These are phyloP conservation scores for Sphaeridia pumilis DNA, from an alignment of 2,888 invertebrate genomes.

Conservation along the genomic window DNA sequence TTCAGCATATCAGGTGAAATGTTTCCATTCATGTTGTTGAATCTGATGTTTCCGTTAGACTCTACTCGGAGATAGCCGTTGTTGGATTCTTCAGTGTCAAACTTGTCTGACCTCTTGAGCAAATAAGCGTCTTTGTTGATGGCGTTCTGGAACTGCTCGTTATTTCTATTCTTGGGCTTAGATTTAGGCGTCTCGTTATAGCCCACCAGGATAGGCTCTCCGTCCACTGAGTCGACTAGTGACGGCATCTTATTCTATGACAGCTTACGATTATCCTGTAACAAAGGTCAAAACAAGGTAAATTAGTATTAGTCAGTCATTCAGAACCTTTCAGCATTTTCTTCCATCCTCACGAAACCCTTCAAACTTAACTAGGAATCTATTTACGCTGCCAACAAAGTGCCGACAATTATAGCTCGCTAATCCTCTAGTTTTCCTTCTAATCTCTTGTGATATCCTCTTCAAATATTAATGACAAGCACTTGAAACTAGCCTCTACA, in stretches of 20 bases:
- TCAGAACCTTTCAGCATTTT: too few relatives aligned
- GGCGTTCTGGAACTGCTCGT: slow-evolving; percentile 31
- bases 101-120: slow-evolving; percentile 21
- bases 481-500: too few relatives aligned
- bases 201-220: slow-evolving; percentile 32
- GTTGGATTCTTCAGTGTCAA: slow-evolving; percentile 7
- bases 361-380: too few relatives aligned
- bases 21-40: slow-evolving; percentile 23
- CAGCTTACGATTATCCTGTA: too few relatives aligned
- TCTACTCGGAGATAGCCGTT: slow-evolving; percentile 13
- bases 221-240: slow-evolving; percentile 32
- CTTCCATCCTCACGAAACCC: too few relatives aligned
- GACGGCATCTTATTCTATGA: slow-evolving; percentile 30
- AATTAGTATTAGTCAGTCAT: too few relatives aligned
- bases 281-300: too few relatives aligned
- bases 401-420: too few relatives aligned
- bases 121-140: slow-evolving; percentile 24
- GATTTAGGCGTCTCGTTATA: slow-evolving; percentile 24
- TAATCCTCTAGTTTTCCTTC: too few relatives aligned
- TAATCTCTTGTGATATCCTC: too few relatives aligned
- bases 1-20: slow-evolving; percentile 10
- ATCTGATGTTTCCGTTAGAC: slow-evolving; percentile 25
- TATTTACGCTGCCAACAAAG: too few relatives aligned
- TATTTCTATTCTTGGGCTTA: slow-evolving; percentile 27
- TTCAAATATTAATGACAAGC: too few relatives aligned